Conservation (phyloP, 2,113 vertebrate species). For the Pionites leucogaster region DNA sequence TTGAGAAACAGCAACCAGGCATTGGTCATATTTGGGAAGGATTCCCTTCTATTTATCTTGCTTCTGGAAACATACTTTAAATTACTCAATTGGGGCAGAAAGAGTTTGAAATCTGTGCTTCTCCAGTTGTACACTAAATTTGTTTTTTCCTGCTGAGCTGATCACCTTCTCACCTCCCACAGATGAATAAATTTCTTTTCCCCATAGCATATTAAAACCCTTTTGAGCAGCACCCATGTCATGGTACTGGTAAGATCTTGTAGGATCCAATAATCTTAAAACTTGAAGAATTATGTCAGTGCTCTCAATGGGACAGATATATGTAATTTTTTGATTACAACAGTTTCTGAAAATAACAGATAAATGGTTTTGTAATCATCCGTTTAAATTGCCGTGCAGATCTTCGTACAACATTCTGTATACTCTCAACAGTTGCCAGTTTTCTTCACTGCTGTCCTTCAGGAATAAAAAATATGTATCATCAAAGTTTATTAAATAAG, state of each 20-base stretch:
- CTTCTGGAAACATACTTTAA: not conserved
- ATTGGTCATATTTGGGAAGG: not conserved
- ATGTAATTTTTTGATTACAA: not conserved
- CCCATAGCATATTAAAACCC: not conserved
- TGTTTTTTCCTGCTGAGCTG: not conserved
- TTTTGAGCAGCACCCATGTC: not conserved
- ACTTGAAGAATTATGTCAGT: not conserved
- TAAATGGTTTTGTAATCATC: not conserved
- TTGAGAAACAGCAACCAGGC: not conserved
- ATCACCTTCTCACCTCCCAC: not conserved
- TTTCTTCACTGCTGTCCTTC: not conserved
- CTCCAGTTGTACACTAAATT: not conserved
- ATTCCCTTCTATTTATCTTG: not conserved
- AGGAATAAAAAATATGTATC: not conserved
- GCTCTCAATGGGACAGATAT: not conserved
- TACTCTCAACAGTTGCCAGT: not conserved
- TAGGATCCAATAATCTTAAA: not conserved
- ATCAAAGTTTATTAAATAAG: not conserved
- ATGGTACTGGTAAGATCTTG: not conserved
- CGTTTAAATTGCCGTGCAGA: not conserved
- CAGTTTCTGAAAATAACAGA: not conserved
- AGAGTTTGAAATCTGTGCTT: not conserved
- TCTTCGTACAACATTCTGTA: not conserved
- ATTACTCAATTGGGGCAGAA: not conserved
- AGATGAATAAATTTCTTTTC: not conserved